Evolutionary conservation across 2,797 vertebrate species (phyloP), one percentile per base, ranked within the genome.

Genomic region (Chlorospingus semifuscus): DNA sequence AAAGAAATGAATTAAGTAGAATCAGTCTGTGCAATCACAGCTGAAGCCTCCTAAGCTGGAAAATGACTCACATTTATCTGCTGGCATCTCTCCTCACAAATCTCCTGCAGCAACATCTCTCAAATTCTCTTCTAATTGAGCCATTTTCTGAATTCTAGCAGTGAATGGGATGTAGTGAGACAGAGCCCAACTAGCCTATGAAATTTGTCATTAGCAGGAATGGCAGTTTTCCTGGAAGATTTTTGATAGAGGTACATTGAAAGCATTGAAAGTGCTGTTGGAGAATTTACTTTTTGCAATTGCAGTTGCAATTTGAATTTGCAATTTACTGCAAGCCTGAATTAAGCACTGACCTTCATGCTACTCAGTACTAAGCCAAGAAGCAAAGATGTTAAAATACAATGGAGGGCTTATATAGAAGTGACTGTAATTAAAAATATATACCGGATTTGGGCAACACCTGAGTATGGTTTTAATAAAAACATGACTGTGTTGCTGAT

Each of bases 1-100:
- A 91, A 94, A 87, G 82, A 87, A 81, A 83, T 63, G 80, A 93
- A 88, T 94, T 96, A 91, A 93, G 63, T 82, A 83, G 87, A 95
- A 91, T 83, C 81, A 71, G 72, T 87, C 89, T 78, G 41, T 50
- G 44, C 87, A 90, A 89, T 95, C 76, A 83, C 34, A 79, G 30
- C 37, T 70, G 91, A 91, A 66, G 37, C 42, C 72, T 88, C 90
- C 88, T 32, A 83, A 95, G 94, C 89, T 83, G 87, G 94, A 91
- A 93, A 95, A 88, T 89, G 44, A 83, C 75, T 76, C 85, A 55
- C 24, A 63, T 83, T 87, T 88, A 91, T 90, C 91, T 94, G 56
- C 89, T 93, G 83, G 74, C 81, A 91, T 84, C 55, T 95, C 60
- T 74, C 27, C 34, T 46, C 55, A 68, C 83, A 92, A 53, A 75